Evolutionary conservation across 2,113 vertebrate genomes (phyloP).

Genomic region (Cervus canadensis): DNA sequence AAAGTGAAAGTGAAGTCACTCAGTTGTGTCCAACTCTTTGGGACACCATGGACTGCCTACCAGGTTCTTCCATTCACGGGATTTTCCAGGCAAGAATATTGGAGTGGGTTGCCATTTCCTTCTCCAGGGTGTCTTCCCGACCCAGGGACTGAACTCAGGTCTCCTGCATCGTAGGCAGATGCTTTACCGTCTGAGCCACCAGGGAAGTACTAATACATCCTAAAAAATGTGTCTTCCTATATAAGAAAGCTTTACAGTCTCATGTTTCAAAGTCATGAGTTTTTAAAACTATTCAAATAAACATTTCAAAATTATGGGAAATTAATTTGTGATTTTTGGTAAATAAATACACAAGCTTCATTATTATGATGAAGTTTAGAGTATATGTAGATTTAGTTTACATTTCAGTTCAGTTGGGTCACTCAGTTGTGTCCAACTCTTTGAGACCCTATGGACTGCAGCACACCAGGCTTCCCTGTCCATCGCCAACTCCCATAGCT

Average conservation of each 20-base stretch:
- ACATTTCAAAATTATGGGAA: background rate
- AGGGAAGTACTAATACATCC: background rate
- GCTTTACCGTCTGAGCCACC: background rate
- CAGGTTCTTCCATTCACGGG: background rate
- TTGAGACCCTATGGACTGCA: background rate
- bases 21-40: background rate
- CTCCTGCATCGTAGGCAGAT: rapidly evolving
- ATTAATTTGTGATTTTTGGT: background rate
- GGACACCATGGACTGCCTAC: background rate
- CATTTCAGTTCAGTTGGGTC: background rate
- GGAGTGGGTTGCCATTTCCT: background rate
- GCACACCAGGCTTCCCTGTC: background rate
- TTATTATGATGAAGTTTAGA: background rate
- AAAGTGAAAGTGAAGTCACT: background rate
- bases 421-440: background rate
- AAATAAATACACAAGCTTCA: background rate
- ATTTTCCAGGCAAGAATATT: background rate
- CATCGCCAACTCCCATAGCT: background rate
- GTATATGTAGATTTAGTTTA: background rate
- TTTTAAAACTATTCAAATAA: background rate
- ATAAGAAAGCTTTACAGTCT: background rate
- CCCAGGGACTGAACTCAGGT: background rate
- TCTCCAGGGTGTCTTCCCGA: rapidly evolving
- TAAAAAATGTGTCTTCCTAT: background rate
- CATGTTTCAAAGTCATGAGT: background rate